Evolutionary conservation across 2,113 vertebrate species (phyloP), one percentile per base, ranked within the genome.

Genomic region (Gallinago jamesoni): DNA sequence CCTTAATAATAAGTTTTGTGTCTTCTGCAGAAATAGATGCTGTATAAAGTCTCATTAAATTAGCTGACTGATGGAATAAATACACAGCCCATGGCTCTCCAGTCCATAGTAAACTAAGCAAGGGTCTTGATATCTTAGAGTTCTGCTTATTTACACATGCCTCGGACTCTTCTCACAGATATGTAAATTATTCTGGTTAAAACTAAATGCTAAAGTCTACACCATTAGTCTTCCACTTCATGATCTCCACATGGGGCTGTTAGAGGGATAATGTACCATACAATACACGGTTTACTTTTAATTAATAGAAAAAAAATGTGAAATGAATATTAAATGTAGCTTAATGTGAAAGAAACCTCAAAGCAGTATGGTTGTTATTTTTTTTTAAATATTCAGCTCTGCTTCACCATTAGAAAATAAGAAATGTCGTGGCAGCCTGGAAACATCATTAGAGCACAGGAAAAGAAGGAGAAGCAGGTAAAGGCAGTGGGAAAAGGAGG

Each of bases 241-340:
- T 99, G 98, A 99, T 99, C 99, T 99, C 99, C 99, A 99, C 99
- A 99, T 99, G 99, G 98, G 99, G 99, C 99, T 99, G 99, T 99
- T 99, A 99, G 99, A 98, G 99, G 98, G 99, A 99, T 99, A 99
- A 99, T 99, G 99, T 99, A 99, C 99, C 99, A 99, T 99, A 99
- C 98, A 98, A 98, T 99, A 99, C 98, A 99, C 98, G 99, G 98
- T 99, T 99, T 99, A 99, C 98, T 99, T 99, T 99, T 99, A 99
- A 99, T 99, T 99, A 99, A 99, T 99, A 98, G 98, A 97, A 98
- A 99, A 99, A 98, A 98, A 98, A 98, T 99, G 99, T 98, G 98
- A 98, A 98, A 99, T 98, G 98, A 99, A 99, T 99, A 99, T 99
- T 99, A 99, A 99, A 99, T 98, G 98, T 98, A 98, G 98, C 99